A percentile compares a stretch with the other conserved stretches of the same genome.
Conservation (phyloP, 2,888 invertebrate species). For the Leucania comma region DNA sequence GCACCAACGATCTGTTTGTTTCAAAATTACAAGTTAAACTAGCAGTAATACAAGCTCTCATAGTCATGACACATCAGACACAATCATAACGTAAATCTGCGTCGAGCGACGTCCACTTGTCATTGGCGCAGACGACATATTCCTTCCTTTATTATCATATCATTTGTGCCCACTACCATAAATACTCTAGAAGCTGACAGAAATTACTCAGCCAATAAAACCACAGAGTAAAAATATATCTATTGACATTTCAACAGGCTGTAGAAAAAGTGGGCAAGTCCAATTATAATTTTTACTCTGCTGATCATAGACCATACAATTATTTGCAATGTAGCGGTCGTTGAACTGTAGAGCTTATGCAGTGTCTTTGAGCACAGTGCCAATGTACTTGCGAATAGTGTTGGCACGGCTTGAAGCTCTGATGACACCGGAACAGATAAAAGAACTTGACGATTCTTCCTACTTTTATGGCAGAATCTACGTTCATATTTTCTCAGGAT, state of each 20-base stretch:
- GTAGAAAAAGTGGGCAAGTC: slow-evolving; percentile 20
- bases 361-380: slow-evolving; percentile 49
- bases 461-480: slow-evolving; percentile 17
- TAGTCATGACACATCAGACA: slow-evolving; percentile 51
- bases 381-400: slow-evolving; percentile 55
- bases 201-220: slow-evolving; percentile 49
- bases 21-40: slow-evolving; percentile 45
- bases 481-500: slow-evolving; percentile 20
- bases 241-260: slow-evolving; percentile 29
- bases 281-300: slow-evolving; percentile 43
- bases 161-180: slow-evolving; percentile 54
- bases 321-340: slow-evolving; percentile 47
- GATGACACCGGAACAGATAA: slow-evolving; percentile 57
- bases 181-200: slow-evolving; percentile 49
- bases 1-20: slow-evolving; percentile 5
- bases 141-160: slow-evolving; percentile 74
- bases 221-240: slow-evolving; percentile 18
- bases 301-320: slow-evolving; percentile 53
- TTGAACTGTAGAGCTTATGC: slow-evolving; percentile 51
- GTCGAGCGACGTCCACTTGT: slow-evolving; percentile 67
- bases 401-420: slow-evolving; percentile 50
- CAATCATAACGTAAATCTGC: slow-evolving; percentile 62
- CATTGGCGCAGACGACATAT: slow-evolving; percentile 63
- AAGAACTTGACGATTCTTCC: slow-evolving; percentile 47
- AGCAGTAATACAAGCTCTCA: slow-evolving; percentile 28